Base-by-base conservation (phyloP, 2,797 vertebrate genomes). In the Clarias laeviceps region DNA sequence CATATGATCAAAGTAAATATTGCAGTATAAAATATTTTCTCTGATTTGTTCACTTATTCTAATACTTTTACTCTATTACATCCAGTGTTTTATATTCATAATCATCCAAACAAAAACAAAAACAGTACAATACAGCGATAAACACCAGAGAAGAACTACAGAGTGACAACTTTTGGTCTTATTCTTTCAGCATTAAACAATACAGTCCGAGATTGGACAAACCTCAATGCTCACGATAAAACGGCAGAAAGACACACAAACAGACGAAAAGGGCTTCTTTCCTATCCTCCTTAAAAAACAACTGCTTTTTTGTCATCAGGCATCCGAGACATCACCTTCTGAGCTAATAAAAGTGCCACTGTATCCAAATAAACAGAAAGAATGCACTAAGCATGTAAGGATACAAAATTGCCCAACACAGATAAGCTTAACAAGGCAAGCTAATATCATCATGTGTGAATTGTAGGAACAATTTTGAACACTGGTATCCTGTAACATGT, bases 1-100 rank as follows among this genome's bases (percentile, higher is more conserved):
- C 87, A 87, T 91, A 90, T 93, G 88, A 89, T 93, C 90, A 94
- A 91, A 92, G 91, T 88, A 89, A 92, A 91, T 92, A 93, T 89
- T 91, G 85, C 81, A 92, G 88, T 89, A 91, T 89, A 92, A 85
- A 84, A 91, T 89, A 91, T 92, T 89, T 85, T 89, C 87, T 88
- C 88, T 87, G 86, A 91, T 82, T 84, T 90, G 87, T 85, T 88
- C 83, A 88, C 85, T 81, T 87, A 89, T 84, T 87, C 87, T 88
- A 92, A 82, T 88, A 88, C 74, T 83, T 91, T 87, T 84, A 87
- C 89, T 72, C 56, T 85, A 90, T 88, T 89, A 88, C 88, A 88
- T 90, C 87, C 90, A 90, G 86, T 74, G 88, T 90, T 86, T 85
- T 87, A 80, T 89, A 82, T 87, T 84, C 88, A 90, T 89, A 86